Evolutionary conservation across 2,888 invertebrate species (phyloP).

Genomic region (Chrysopilus asiliformis): DNA sequence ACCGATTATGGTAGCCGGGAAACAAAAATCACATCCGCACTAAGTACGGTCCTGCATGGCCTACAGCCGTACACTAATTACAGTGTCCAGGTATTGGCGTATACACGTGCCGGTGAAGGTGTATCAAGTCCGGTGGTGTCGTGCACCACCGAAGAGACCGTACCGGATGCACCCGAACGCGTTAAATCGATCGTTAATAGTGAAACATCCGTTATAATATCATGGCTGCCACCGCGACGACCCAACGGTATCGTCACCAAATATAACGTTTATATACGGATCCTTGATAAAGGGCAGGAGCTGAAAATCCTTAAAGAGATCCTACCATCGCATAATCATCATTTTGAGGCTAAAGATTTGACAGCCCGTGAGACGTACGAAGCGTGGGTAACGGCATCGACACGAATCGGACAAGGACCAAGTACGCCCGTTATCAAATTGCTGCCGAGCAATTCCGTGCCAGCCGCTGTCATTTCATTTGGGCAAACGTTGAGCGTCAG

Average conservation of each 20-base stretch:
- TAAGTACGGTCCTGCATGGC: slow-evolving; percentile 42
- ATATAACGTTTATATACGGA: slow-evolving; percentile 46
- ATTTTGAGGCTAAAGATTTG: slow-evolving; percentile 41
- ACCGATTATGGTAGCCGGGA: slow-evolving; percentile 34
- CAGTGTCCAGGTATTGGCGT: slow-evolving; percentile 48
- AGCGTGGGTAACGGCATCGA: slow-evolving; percentile 48
- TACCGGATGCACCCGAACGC: slow-evolving; percentile 45
- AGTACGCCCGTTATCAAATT: slow-evolving; percentile 43
- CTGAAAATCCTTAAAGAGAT: slow-evolving; percentile 37
- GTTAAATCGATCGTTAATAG: slow-evolving; percentile 47
- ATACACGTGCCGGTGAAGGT: slow-evolving; percentile 49
- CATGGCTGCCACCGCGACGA: slow-evolving; percentile 49
- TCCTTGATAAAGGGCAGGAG: slow-evolving; percentile 41
- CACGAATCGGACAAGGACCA: slow-evolving; percentile 46
- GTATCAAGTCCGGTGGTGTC: slow-evolving; percentile 41
- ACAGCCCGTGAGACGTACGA: slow-evolving; percentile 43
- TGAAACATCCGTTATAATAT: slow-evolving; percentile 44
- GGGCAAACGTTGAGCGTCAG: slow-evolving; percentile 40
- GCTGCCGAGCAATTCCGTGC: slow-evolving; percentile 37
- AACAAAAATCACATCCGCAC: slow-evolving; percentile 40
- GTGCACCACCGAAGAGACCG: slow-evolving; percentile 46
- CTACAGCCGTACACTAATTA: slow-evolving; percentile 51
- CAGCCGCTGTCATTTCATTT: slow-evolving; percentile 45
- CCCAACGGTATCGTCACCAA: slow-evolving; percentile 48
- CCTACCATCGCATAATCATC: slow-evolving; percentile 37